A percentile compares a stretch with the other conserved stretches of the same genome.
These are phyloP conservation scores for Tinea trinotella DNA, from an alignment of 2,888 invertebrate species.

Conservation along the genomic window DNA sequence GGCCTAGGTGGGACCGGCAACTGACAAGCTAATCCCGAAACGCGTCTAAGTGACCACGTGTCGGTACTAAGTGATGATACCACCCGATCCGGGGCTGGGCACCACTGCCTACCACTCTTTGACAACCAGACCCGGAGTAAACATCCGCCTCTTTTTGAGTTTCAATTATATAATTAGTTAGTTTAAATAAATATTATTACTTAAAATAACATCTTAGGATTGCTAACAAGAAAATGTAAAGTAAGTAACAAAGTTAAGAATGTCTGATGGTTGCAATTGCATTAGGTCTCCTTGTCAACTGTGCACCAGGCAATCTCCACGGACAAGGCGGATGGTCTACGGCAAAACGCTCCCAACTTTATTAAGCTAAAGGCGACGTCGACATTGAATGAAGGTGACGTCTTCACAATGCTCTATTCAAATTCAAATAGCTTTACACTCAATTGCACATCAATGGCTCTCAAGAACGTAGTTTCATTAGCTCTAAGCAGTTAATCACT, in stretches of 20 bases:
- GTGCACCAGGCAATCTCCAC: neutral
- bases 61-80: no score
- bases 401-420: conserved; percentile 69
- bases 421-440: conserved; percentile 71
- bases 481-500: conserved; percentile 21
- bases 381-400: conserved; percentile 64
- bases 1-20: no score
- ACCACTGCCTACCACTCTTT: no score
- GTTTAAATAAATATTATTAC: no score
- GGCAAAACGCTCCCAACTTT: conserved; percentile 44
- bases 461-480: conserved; percentile 45
- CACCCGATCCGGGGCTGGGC: no score
- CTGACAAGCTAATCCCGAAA: no score
- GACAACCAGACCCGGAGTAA: no score
- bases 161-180: no score
- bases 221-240: neutral
- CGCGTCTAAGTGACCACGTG: no score
- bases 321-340: neutral
- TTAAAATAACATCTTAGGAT: neutral
- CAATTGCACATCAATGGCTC: conserved; percentile 67
- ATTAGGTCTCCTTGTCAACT: conserved; percentile 8
- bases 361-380: conserved; percentile 45
- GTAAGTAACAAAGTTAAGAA: neutral
- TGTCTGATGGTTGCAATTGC: conserved; percentile 1
- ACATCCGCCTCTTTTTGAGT: no score